Conservation (phyloP, 2,888 invertebrate species). For the Exocentrus adspersus region DNA sequence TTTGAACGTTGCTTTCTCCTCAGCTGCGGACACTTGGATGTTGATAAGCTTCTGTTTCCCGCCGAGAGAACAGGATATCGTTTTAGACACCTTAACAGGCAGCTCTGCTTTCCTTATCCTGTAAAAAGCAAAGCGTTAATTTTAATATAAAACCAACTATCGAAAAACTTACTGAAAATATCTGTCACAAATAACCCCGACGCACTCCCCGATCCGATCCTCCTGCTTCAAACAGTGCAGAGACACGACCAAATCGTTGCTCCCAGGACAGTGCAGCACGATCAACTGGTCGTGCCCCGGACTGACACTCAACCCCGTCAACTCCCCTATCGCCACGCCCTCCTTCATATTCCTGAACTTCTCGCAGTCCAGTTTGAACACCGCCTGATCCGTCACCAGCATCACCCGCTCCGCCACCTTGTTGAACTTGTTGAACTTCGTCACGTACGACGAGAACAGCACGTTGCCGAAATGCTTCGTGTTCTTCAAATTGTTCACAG, state of each 20-base stretch:
- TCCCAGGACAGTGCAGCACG: constrained; percentile 85
- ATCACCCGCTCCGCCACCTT: constrained; percentile 85
- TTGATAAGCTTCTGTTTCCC: constrained; percentile 75
- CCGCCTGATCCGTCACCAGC: constrained; percentile 82
- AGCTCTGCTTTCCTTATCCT: constrained; percentile 79
- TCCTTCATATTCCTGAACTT: constrained; percentile 91
- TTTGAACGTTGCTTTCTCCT: constrained; percentile 65
- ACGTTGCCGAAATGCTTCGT: constrained; percentile 71
- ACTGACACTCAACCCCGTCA: constrained; percentile 87
- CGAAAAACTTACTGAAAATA: constrained; percentile 77
- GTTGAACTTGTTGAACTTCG: constrained; percentile 75
- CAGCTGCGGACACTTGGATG: constrained; percentile 69
- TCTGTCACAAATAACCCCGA: constrained; percentile 82
- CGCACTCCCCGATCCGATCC: constrained; percentile 87
- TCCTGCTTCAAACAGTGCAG: constrained; percentile 67
- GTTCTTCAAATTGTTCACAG: constrained; percentile 75
- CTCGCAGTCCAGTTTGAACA: constrained; percentile 87
- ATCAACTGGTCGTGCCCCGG: constrained; percentile 88
- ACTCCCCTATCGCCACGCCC: constrained; percentile 64
- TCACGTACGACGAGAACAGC: constrained; percentile 74
- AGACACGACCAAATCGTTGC: constrained; percentile 91
- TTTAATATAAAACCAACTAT: no score
- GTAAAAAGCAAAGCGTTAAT: constrained; percentile 55
- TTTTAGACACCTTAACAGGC: constrained; percentile 76
- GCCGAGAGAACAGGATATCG: constrained; percentile 85